Percentiles rank a stretch among this genome's conserved stretches.
Evolutionary conservation across 2,888 invertebrate species (phyloP).

Genomic region (Callinectes sapidus): DNA sequence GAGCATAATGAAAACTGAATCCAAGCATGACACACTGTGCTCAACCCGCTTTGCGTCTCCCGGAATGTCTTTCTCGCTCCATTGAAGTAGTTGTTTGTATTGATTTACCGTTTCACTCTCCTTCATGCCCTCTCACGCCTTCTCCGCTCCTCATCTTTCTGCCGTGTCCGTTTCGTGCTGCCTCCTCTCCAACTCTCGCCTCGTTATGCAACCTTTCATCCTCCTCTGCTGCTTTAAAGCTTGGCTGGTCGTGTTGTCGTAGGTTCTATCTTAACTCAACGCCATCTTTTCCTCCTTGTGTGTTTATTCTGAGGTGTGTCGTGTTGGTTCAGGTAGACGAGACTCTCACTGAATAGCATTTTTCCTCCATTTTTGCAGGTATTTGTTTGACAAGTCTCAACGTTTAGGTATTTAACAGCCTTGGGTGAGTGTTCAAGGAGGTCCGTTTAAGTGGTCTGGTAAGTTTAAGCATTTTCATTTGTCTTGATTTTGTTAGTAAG

Average conservation of each 20-base stretch:
- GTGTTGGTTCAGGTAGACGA: conserved; percentile 13
- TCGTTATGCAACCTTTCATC: not conserved
- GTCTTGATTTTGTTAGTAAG: not conserved
- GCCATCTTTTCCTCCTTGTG: not conserved
- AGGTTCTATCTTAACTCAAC: not conserved
- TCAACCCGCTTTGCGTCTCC: not conserved
- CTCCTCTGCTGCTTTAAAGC: not conserved
- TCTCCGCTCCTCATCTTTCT: not conserved
- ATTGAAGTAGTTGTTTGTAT: conserved; percentile 9
- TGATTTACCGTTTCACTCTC: not conserved
- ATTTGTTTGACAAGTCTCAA: not conserved
- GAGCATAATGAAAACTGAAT: conserved; percentile 25
- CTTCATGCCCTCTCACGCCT: not conserved
- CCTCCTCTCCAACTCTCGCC: not conserved
- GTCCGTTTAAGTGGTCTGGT: not conserved
- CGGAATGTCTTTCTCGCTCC: conserved; percentile 21
- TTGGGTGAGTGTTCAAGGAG: not conserved
- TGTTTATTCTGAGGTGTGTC: not conserved
- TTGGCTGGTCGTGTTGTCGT: not conserved
- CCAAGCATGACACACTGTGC: not conserved
- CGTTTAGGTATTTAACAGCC: not conserved
- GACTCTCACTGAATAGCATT: not conserved
- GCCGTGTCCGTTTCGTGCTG: not conserved
- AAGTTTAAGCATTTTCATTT: not conserved
- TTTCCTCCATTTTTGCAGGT: not conserved